Evolutionary conservation across 2,113 vertebrate genomes (phyloP).

Genomic region (Cyrtonyx montezumae): DNA sequence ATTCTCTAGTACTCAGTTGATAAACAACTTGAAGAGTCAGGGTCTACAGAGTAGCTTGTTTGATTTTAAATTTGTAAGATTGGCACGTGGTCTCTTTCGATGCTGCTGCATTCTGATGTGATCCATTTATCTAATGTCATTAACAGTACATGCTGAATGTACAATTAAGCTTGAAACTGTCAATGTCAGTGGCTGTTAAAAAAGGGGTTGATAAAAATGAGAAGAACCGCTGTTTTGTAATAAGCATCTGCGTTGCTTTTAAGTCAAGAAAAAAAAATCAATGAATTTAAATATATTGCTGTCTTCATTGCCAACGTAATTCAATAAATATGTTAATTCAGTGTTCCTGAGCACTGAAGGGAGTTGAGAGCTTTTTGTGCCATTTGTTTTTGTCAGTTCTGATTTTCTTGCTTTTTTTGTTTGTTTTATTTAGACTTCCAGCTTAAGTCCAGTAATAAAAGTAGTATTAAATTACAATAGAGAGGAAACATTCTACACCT

Average conservation of each 20-base stretch:
- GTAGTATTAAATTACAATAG: not conserved
- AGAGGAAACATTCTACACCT: not conserved
- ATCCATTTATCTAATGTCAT: constrained; percentile 77
- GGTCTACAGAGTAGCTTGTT: constrained; percentile 71
- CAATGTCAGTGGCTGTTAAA: constrained; percentile 68
- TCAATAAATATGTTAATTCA: constrained; percentile 78
- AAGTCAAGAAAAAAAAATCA: constrained; percentile 73
- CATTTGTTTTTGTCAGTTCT: constrained; percentile 63
- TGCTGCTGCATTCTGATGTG: constrained; percentile 61
- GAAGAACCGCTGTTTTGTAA: constrained; percentile 69
- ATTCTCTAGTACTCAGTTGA: constrained; percentile 75
- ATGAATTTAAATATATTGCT: constrained; percentile 75
- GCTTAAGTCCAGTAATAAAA: constrained; percentile 36
- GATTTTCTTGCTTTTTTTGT: not conserved
- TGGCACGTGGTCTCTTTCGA: constrained; percentile 73
- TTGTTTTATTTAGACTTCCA: constrained; percentile 45
- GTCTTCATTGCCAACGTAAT: constrained; percentile 74
- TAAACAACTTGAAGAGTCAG: constrained; percentile 76
- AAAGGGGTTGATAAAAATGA: constrained; percentile 67
- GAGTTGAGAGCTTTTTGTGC: constrained; percentile 60
- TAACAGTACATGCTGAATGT: constrained; percentile 74
- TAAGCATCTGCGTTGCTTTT: constrained; percentile 76
- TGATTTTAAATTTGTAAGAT: constrained; percentile 75
- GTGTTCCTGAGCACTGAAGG: constrained; percentile 55
- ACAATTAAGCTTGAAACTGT: constrained; percentile 76